A percentile compares a stretch with the other conserved stretches of the same genome.
Evolutionary conservation across 2,797 vertebrate species (phyloP).

Genomic region (Gymnothorax reevesii): DNA sequence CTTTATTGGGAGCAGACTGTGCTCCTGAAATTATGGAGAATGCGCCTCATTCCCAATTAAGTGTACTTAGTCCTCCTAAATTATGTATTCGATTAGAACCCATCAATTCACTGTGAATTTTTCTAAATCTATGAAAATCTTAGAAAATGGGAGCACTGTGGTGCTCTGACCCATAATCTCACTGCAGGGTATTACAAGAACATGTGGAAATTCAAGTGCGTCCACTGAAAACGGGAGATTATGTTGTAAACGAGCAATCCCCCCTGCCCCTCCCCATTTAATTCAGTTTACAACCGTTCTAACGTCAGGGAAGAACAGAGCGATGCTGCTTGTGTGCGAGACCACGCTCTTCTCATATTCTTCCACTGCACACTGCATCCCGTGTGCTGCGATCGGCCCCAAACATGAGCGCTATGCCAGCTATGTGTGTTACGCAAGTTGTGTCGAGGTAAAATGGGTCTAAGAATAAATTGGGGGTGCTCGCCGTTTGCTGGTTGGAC

Average conservation of each 20-base stretch:
- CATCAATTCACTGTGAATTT: too few species aligned
- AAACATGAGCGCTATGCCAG: neutral
- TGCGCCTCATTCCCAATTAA: too few species aligned
- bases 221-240: neutral
- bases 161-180: neutral
- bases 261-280: neutral
- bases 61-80: too few species aligned
- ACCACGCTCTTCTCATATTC: neutral
- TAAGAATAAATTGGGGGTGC: constrained; percentile 10
- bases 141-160: too few species aligned
- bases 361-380: neutral
- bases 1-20: too few species aligned
- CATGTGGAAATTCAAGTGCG: neutral
- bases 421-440: constrained; percentile 3
- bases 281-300: neutral
- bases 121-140: too few species aligned
- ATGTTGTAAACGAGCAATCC: too few species aligned
- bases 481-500: neutral
- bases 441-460: neutral
- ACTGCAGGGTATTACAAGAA: neutral
- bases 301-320: neutral
- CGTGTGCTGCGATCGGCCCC: neutral
- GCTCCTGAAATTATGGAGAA: too few species aligned
- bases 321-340: neutral
- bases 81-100: too few species aligned